These are phyloP conservation scores for Eupithecia insigniata DNA, from an alignment of 2,888 invertebrate species.

Conservation along the genomic window DNA sequence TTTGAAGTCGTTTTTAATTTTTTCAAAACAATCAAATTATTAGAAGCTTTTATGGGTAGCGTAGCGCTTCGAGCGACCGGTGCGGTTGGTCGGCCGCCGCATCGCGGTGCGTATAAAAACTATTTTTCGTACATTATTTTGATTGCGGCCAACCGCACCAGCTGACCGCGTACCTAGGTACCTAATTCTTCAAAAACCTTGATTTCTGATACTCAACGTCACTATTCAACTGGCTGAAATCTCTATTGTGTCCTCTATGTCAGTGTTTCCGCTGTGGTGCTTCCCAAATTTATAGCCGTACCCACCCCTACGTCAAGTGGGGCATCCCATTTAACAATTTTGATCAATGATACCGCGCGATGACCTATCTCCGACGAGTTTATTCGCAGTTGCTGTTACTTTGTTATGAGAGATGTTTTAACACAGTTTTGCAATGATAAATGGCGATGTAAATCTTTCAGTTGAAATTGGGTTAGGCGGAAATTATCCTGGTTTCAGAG, in stretches of 20 bases:
- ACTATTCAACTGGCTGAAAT: not conserved
- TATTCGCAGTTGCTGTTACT: conserved; percentile 24
- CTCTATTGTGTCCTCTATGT: conserved; percentile 48
- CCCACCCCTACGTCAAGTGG: conserved; percentile 61
- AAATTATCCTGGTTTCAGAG: not conserved
- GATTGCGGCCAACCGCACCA: too few relatives aligned
- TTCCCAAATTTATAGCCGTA: conserved; percentile 66
- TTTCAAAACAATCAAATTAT: too few relatives aligned
- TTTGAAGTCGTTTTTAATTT: too few relatives aligned
- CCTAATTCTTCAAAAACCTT: too few relatives aligned
- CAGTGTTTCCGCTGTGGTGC: conserved; percentile 57
- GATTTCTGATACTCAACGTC: not conserved
- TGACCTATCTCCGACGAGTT: conserved; percentile 41
- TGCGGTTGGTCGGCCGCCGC: too few relatives aligned
- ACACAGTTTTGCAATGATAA: not conserved
- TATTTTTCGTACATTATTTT: too few relatives aligned
- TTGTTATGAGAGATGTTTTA: conserved; percentile 17
- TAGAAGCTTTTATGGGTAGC: too few relatives aligned
- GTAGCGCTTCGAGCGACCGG: too few relatives aligned
- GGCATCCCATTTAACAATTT: conserved; percentile 65
- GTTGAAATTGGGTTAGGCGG: not conserved
- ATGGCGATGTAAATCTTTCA: not conserved
- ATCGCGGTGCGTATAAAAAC: too few relatives aligned
- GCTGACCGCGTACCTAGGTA: too few relatives aligned
- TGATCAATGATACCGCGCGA: conserved; percentile 59